phyloP scores from a whole-genome alignment of 2,797 vertebrate genomes.

The Moxostoma hubbsi region DNA sequence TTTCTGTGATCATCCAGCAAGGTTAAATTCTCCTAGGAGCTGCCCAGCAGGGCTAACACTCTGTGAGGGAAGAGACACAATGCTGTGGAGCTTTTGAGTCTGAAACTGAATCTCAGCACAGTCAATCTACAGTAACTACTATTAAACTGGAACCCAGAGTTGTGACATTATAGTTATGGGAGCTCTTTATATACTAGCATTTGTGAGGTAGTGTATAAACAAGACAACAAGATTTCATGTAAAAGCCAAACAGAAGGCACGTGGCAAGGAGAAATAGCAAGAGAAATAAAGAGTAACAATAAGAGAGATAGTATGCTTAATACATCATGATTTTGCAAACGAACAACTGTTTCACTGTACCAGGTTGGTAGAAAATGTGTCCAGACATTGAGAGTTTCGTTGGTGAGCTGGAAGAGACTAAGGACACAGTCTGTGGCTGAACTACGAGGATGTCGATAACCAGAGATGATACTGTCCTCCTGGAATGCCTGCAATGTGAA shows the following conservation, averaged over 20 bases:
- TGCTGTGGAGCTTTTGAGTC: slow-evolving; percentile 34
- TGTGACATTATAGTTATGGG: not conserved
- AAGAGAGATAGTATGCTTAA: not conserved
- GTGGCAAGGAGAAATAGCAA: not conserved
- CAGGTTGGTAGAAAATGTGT: slow-evolving; percentile 93
- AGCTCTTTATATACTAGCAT: not conserved
- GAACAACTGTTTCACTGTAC: slow-evolving; percentile 66
- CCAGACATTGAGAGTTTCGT: slow-evolving; percentile 98
- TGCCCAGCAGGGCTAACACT: slow-evolving; percentile 56
- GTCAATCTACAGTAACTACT: slow-evolving; percentile 15
- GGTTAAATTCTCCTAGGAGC: slow-evolving; percentile 35
- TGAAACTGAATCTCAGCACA: slow-evolving; percentile 30
- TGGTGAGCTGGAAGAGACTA: slow-evolving; percentile 93
- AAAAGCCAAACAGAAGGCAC: not conserved
- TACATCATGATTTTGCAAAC: not conserved
- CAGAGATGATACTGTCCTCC: slow-evolving; percentile 90
- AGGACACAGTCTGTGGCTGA: slow-evolving; percentile 88
- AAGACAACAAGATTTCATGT: not conserved
- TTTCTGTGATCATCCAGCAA: slow-evolving; percentile 38
- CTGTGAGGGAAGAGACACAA: slow-evolving; percentile 49
- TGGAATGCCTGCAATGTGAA: slow-evolving; percentile 83
- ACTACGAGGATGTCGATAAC: slow-evolving; percentile 89
- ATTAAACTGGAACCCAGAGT: slow-evolving; percentile 23
- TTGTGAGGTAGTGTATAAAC: not conserved
- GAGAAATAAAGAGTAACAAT: not conserved